Percentiles rank a stretch among this genome's conserved stretches.
Conservation (phyloP, 2,113 vertebrate species). For the Nymphicus hollandicus region DNA sequence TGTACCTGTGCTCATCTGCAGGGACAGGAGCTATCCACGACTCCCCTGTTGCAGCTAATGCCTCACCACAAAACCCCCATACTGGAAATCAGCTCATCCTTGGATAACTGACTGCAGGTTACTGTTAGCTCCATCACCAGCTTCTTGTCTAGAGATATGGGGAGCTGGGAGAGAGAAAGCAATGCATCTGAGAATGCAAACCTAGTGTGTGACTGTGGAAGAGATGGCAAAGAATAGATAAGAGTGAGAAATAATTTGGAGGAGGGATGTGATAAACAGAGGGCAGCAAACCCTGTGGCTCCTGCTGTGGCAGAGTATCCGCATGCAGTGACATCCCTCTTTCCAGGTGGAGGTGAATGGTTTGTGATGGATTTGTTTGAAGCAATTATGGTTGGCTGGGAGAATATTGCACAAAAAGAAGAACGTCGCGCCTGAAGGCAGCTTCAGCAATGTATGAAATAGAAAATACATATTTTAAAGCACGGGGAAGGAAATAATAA, state of each 20-base stretch:
- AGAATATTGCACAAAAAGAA: background rate
- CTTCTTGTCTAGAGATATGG: background rate
- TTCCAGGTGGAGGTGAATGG: background rate
- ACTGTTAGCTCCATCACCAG: background rate
- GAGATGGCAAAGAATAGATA: constrained; percentile 28
- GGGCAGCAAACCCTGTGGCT: background rate
- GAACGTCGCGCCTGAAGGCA: background rate
- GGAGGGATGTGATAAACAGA: constrained; percentile 33
- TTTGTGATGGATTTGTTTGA: background rate
- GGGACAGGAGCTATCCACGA: background rate
- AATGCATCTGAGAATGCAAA: background rate
- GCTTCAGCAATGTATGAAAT: background rate
- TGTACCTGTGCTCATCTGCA: background rate
- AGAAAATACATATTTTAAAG: background rate
- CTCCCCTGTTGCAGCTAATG: background rate
- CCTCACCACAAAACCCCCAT: background rate
- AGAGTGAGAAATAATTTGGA: constrained; percentile 39
- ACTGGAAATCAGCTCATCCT: background rate
- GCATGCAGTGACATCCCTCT: background rate
- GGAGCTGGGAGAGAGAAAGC: background rate
- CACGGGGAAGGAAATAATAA: background rate
- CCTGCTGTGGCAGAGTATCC: background rate
- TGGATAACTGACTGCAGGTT: background rate
- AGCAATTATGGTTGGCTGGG: background rate
- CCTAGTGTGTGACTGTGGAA: constrained; percentile 23